Percentiles rank a stretch among this genome's conserved stretches.
Evolutionary conservation across 2,113 vertebrate species (phyloP).

Genomic region (Cygnus atratus): DNA sequence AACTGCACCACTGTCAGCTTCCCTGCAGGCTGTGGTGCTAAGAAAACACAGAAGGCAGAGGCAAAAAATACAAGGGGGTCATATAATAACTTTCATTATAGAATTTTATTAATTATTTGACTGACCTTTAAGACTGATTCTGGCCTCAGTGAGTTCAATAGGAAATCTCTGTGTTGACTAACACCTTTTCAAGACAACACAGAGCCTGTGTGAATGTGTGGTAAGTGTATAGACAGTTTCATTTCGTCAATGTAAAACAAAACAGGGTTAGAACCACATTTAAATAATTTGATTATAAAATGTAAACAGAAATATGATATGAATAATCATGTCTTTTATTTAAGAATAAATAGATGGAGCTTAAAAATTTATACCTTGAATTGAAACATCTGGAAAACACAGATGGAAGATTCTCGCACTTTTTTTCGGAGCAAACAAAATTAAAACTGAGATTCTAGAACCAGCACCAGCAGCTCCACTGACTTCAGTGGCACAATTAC

Average conservation of each 20-base stretch:
- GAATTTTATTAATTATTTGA: background rate
- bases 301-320: background rate
- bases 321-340: background rate
- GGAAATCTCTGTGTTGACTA: background rate
- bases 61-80: background rate
- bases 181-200: background rate
- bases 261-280: background rate
- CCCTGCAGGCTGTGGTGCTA: background rate
- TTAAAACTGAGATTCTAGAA: background rate
- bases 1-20: background rate
- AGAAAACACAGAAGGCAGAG: conserved; percentile 3
- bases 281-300: background rate
- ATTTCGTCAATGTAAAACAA: background rate
- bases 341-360: background rate
- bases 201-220: rapidly evolving
- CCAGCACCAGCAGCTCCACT: background rate
- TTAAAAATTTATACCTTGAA: background rate
- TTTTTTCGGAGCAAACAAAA: background rate
- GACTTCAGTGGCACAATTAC: background rate
- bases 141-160: background rate
- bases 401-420: rapidly evolving
- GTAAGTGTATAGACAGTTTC: background rate
- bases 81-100: background rate
- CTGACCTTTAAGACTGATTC: background rate
- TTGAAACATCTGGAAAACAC: background rate